A percentile compares a stretch with the other conserved stretches of the same genome.
Conservation (phyloP, 2,888 invertebrate species). For the Matsumyia berberina region DNA sequence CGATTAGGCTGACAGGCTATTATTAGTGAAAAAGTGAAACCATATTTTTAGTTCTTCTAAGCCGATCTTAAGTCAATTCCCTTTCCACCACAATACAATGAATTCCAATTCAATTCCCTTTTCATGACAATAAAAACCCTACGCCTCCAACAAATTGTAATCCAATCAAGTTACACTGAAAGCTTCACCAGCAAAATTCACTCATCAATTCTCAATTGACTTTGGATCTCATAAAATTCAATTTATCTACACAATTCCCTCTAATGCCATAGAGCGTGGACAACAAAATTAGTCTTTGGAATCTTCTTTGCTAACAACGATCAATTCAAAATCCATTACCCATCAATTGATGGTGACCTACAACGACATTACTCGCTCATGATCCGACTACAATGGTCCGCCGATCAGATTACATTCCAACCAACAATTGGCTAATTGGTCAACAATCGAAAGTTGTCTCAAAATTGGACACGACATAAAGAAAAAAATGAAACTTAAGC, state of each 20-base stretch:
- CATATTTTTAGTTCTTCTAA: background rate
- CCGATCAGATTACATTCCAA: constrained; percentile 62
- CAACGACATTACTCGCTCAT: constrained; percentile 47
- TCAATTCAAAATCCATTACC: constrained; percentile 65
- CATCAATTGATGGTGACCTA: constrained; percentile 49
- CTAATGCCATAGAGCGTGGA: background rate
- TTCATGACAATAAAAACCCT: background rate
- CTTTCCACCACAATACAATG: background rate
- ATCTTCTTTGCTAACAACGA: constrained; percentile 27
- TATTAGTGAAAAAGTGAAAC: constrained; percentile 9
- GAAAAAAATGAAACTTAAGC: constrained; percentile 11
- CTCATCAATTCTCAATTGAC: constrained; percentile 43
- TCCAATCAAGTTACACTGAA: constrained; percentile 32
- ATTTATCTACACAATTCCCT: constrained; percentile 19
- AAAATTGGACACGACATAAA: constrained; percentile 31
- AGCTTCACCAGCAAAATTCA: constrained; percentile 35
- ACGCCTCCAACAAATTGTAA: constrained; percentile 2
- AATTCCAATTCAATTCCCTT: too few species aligned
- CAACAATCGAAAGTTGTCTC: constrained; percentile 67
- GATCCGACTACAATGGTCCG: constrained; percentile 53
- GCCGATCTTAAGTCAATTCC: background rate
- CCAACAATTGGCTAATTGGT: constrained; percentile 56
- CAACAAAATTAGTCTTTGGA: constrained; percentile 22
- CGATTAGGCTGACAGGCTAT: too few species aligned
- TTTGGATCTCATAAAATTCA: constrained; percentile 33